Conservation (phyloP, 2,888 invertebrate genomes). For the Trichogramma dendrolimi region DNA sequence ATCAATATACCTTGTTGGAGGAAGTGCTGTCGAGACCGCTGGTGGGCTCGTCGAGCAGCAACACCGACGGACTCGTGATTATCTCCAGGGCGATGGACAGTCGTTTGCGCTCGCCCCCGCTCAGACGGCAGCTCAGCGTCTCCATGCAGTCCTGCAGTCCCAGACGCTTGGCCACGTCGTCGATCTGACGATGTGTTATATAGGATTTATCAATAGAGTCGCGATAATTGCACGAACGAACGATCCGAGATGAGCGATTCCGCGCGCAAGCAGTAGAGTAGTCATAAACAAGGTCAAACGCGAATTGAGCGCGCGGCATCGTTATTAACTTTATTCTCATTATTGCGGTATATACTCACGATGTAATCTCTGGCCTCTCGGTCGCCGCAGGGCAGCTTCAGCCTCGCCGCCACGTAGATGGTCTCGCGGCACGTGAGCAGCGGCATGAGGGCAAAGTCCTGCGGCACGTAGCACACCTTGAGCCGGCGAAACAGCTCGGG, state of each 20-base stretch:
- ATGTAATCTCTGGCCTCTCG: slow-evolving; percentile 32
- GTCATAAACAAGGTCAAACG: background rate
- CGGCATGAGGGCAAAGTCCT: slow-evolving; percentile 56
- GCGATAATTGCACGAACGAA: background rate
- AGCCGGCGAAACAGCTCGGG: slow-evolving; percentile 12
- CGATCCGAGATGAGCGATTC: background rate
- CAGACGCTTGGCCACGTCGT: slow-evolving; percentile 36
- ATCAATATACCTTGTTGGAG: slow-evolving; percentile 57
- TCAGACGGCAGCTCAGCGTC: slow-evolving; percentile 55
- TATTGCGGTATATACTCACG: slow-evolving; percentile 27
- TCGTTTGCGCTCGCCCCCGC: slow-evolving; percentile 61
- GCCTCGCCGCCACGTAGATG: slow-evolving; percentile 57
- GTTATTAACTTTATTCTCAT: background rate
- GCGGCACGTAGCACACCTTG: slow-evolving; percentile 65
- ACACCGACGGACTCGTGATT: slow-evolving; percentile 60
- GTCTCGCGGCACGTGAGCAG: slow-evolving; percentile 58
- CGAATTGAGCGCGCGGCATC: background rate
- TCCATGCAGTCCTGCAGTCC: slow-evolving; percentile 53
- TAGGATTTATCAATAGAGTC: background rate
- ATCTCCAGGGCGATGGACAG: slow-evolving; percentile 61
- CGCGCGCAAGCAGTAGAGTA: background rate
- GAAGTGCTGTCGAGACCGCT: slow-evolving; percentile 65
- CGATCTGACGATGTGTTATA: slow-evolving; percentile 4
- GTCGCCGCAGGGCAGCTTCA: slow-evolving; percentile 52
- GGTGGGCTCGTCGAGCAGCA: slow-evolving; percentile 63